Base-by-base conservation (phyloP, 2,888 invertebrate species). In the Cordilura impudica region DNA sequence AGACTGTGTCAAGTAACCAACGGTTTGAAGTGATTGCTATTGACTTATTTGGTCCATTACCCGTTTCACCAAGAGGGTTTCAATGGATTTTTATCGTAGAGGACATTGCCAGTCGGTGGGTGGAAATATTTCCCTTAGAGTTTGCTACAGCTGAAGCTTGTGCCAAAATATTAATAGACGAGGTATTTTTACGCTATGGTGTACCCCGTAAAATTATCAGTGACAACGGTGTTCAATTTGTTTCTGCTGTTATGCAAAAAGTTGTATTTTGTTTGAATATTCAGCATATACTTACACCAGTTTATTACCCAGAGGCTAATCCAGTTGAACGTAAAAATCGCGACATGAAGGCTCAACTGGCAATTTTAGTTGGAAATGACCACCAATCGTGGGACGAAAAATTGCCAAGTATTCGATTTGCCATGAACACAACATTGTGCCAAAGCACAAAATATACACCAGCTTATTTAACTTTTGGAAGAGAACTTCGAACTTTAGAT, bases 221-320 rank as follows among this genome's bases (percentile, higher is more conserved):
- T 18, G 88, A 89, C 35, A 89, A 88, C 18, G 88, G 88, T 0
- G 73, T 83, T 0, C 87, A 88, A 39, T 87, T 88, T 60, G 81
- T 88, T 0, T 83, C 84, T 3, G 82, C 78, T 0, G 78, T 87
- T 0, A 87, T 88, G 86, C 88, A 88, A 54, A 81, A 88, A 43
- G 49, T 86, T 0, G 49, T 61, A 0, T 71, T 69, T 43, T 53
- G 54, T 58, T 19, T 70, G 18, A 53, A 35, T 5, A 71, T 79
- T 14, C 26, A 66, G 29, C 75, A 79, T 23, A 12, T 18, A 8
- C 61, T 75, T 10, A 83, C 82, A 4, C 86, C 87, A 0, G 56
- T 86, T 0, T 87, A 88, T 77, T 87, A 89, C 49, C 88, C 87
- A 0, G 82, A 85, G 26, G 84, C 85, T 0, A 88, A 87, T 53